A percentile compares a stretch with the other conserved stretches of the same genome.
Evolutionary conservation across 1,140 invertebrate genomes (phyloP).

Genomic region (Pachypsylla venusta): DNA sequence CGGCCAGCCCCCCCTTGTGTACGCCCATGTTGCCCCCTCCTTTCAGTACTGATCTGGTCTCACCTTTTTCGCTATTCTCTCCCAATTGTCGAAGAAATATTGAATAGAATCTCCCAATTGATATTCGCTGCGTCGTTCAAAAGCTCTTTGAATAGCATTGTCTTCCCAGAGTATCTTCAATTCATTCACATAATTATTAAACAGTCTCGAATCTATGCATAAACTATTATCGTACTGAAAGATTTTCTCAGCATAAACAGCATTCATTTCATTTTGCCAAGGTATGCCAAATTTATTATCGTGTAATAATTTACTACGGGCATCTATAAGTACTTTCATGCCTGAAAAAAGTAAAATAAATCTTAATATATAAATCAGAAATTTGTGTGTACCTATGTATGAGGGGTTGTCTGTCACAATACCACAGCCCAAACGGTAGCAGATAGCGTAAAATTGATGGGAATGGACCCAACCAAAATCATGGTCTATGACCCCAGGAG

Average conservation of each 20-base stretch:
- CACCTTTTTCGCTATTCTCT: constrained; percentile 62
- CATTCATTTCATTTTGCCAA: constrained; percentile 70
- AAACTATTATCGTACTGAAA: constrained; percentile 54
- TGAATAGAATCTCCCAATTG: constrained; percentile 92
- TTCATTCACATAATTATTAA: constrained; percentile 64
- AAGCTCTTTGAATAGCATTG: constrained; percentile 71
- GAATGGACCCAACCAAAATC: too few species aligned
- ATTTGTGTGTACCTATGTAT: too few species aligned
- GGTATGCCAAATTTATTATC: constrained; percentile 74
- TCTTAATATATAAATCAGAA: too few species aligned
- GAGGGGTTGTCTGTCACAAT: too few species aligned
- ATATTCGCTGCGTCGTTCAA: constrained; percentile 83
- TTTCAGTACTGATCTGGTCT: too few species aligned
- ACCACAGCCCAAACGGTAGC: too few species aligned
- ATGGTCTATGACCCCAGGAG: too few species aligned
- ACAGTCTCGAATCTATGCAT: constrained; percentile 57
- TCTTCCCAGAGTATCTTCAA: constrained; percentile 79
- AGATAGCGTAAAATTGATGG: too few species aligned
- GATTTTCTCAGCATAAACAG: constrained; percentile 52
- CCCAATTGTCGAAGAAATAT: constrained; percentile 84
- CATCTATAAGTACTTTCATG: constrained; percentile 91
- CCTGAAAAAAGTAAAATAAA: constrained; percentile 37
- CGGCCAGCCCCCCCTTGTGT: too few species aligned
- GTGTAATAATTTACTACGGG: constrained; percentile 34
- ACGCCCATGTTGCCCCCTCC: too few species aligned